Conservation (phyloP, 2,797 vertebrate genomes). For the Syndactyla subalaris region DNA sequence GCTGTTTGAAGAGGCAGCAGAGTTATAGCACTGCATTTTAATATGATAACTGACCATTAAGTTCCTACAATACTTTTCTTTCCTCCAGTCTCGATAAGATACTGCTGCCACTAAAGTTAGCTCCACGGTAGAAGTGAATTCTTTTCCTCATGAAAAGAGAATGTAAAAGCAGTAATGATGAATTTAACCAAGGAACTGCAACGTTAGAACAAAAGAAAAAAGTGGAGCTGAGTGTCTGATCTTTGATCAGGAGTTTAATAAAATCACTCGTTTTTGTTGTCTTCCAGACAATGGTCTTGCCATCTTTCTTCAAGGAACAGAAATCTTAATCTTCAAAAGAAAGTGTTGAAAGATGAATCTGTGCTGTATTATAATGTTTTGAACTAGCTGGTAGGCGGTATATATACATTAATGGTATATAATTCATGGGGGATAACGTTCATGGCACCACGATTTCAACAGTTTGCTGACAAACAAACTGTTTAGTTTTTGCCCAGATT, state of each 20-base stretch:
- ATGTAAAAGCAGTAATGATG: neutral
- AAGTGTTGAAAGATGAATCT: conserved; percentile 36
- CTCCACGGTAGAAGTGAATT: neutral
- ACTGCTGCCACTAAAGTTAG: neutral
- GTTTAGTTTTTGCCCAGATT: conserved; percentile 11
- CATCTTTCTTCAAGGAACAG: conserved; percentile 69
- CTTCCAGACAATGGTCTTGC: conserved; percentile 46
- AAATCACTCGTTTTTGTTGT: conserved; percentile 47
- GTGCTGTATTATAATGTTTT: conserved; percentile 43
- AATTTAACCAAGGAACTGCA: neutral
- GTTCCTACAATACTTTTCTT: neutral
- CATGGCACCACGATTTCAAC: neutral
- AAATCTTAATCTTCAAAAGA: conserved; percentile 63
- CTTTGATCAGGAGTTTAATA: neutral
- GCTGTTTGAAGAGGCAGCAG: neutral
- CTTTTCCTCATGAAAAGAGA: neutral
- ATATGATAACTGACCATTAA: neutral
- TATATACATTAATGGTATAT: neutral
- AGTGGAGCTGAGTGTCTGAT: neutral
- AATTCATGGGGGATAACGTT: neutral
- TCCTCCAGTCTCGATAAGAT: neutral
- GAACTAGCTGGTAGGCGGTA: conserved; percentile 10
- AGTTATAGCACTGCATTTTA: neutral
- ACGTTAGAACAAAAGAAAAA: conserved; percentile 6
- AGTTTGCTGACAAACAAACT: conserved; percentile 33